Conservation (phyloP, 2,113 vertebrate species). For the Lonchura striata region DNA sequence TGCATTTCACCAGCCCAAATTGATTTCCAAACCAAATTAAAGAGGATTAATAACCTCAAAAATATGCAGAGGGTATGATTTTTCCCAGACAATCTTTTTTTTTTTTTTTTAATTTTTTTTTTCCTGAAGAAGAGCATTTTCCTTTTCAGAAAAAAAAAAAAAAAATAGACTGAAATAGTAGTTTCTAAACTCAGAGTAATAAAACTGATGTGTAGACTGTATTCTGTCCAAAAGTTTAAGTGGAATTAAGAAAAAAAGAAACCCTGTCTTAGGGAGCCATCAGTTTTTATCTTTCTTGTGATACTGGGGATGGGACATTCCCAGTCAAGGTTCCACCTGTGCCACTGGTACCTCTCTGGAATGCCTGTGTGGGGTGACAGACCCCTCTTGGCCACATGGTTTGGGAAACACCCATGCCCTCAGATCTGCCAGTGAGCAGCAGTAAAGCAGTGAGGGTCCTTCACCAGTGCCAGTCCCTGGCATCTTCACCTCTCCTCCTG, state of each 20-base stretch:
- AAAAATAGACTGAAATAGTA: neutral
- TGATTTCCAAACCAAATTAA: neutral
- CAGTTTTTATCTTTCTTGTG: neutral
- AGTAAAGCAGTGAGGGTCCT: neutral
- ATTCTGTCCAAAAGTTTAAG: neutral
- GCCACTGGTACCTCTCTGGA: neutral
- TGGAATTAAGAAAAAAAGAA: neutral
- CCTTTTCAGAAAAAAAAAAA: neutral
- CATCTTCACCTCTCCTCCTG: neutral
- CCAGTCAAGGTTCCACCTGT: neutral
- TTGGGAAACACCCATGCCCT: neutral
- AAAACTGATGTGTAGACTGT: neutral
- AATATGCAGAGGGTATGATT: neutral
- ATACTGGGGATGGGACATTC: neutral
- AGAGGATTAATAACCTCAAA: neutral
- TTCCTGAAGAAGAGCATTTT: neutral
- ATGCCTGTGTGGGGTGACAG: neutral
- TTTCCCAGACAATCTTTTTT: neutral
- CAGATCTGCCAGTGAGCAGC: neutral
- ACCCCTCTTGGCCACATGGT: neutral
- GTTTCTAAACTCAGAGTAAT: neutral
- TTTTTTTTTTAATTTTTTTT: no score
- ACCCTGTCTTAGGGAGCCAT: neutral
- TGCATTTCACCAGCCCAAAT: constrained; percentile 7
- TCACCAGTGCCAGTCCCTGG: neutral